phyloP scores from a whole-genome alignment of 2,888 invertebrate genomes.

The Pyrrhia umbra region DNA sequence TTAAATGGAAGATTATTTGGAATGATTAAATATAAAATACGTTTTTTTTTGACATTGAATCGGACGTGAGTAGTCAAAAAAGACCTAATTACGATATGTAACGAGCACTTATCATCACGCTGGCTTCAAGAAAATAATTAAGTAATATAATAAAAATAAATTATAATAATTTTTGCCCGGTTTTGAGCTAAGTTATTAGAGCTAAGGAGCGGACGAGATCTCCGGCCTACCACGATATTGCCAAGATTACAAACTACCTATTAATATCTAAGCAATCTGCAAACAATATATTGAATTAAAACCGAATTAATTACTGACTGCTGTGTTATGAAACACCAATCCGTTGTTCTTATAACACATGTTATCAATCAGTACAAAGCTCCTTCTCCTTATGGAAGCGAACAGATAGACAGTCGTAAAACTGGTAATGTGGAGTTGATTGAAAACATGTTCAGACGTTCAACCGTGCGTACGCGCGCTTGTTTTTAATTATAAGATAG shows the following conservation, averaged over 20 bases:
- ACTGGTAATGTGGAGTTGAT: slow-evolving; percentile 81
- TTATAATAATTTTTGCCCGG: no score
- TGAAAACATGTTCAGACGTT: slow-evolving; percentile 84
- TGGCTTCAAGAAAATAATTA: no score
- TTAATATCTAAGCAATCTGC: slow-evolving; percentile 27
- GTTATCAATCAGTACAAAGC: slow-evolving; percentile 83
- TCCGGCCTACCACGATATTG: not conserved
- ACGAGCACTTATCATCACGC: no score
- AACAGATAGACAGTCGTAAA: slow-evolving; percentile 86
- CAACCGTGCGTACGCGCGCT: slow-evolving; percentile 76
- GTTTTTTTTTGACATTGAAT: no score
- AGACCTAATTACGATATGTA: no score
- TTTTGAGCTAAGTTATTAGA: no score
- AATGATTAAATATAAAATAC: slow-evolving; percentile 14
- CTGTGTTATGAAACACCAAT: slow-evolving; percentile 61
- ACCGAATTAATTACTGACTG: slow-evolving; percentile 47
- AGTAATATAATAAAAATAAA: no score
- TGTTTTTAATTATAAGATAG: slow-evolving; percentile 86
- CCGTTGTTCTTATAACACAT: slow-evolving; percentile 74
- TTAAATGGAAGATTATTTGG: slow-evolving; percentile 29
- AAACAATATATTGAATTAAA: slow-evolving; percentile 47
- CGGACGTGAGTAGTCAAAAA: no score
- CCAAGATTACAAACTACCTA: not conserved
- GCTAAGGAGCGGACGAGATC: no score
- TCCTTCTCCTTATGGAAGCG: slow-evolving; percentile 81